phyloP scores from a whole-genome alignment of 2,113 vertebrate genomes.

The Apus apus region DNA sequence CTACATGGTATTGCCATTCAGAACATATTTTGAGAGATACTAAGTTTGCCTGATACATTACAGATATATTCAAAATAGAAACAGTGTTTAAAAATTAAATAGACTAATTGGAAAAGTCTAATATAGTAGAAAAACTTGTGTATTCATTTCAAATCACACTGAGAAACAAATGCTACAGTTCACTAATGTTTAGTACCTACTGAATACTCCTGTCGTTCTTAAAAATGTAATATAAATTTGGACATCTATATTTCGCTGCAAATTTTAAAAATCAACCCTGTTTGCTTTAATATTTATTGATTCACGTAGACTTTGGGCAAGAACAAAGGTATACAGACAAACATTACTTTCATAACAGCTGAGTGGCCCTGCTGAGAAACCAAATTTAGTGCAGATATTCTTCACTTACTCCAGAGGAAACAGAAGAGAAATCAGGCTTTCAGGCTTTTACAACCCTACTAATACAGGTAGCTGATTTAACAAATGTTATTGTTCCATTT shows the following conservation, averaged over 20 bases:
- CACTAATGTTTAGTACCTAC: not conserved
- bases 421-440: not conserved
- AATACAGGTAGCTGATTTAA: not conserved
- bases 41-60: not conserved
- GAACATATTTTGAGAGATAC: not conserved
- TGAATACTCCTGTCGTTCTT: not conserved
- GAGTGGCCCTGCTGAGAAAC: not conserved
- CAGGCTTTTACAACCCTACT: not conserved
- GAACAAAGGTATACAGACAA: not conserved
- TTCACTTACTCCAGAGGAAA: not conserved
- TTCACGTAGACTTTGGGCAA: not conserved
- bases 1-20: not conserved
- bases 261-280: not conserved
- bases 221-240: not conserved
- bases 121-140: not conserved
- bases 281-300: not conserved
- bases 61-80: not conserved
- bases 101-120: not conserved
- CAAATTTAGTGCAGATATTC: not conserved
- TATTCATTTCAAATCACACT: not conserved
- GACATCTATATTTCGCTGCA: not conserved
- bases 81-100: not conserved
- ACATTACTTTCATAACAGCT: not conserved
- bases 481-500: not conserved
- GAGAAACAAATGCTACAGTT: not conserved